These are phyloP conservation scores for Miltochrista miniata DNA, from an alignment of 2,888 invertebrate genomes.

Conservation along the genomic window DNA sequence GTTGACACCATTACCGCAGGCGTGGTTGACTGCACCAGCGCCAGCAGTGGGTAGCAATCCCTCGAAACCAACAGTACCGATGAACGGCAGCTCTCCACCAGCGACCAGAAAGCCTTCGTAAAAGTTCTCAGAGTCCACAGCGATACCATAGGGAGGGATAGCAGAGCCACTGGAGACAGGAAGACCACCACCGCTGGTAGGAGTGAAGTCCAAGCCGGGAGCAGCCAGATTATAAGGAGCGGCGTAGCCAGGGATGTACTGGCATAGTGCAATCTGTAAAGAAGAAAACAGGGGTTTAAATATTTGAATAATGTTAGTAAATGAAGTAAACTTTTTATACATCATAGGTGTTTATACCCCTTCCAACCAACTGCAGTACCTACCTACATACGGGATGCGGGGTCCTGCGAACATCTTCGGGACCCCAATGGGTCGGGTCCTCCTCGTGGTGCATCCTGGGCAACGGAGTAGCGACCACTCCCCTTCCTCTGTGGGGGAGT, in stretches of 20 bases:
- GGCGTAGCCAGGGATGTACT: neutral
- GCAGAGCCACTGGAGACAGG: constrained; percentile 9
- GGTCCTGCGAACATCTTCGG: no score
- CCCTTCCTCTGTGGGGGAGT: no score
- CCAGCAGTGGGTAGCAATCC: constrained; percentile 44
- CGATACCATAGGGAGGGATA: constrained; percentile 6
- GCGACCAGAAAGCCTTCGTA: constrained; percentile 26
- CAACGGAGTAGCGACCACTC: no score
- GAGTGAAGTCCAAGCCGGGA: constrained; percentile 1
- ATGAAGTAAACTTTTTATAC: no score
- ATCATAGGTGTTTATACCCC: neutral
- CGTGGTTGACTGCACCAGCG: constrained; percentile 33
- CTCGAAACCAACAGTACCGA: constrained; percentile 40
- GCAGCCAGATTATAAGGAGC: neutral
- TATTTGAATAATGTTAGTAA: no score
- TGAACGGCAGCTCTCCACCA: constrained; percentile 32
- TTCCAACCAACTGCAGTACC: no score
- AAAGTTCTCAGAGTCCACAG: constrained; percentile 14
- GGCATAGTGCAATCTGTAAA: neutral
- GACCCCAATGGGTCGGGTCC: no score
- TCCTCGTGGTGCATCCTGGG: no score
- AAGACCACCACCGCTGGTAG: constrained; percentile 22
- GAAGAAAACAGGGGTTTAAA: neutral
- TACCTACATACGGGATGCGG: no score
- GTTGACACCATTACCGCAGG: constrained; percentile 36